A percentile compares a stretch with the other conserved stretches of the same genome.
These are phyloP conservation scores for Strix aluco DNA, from an alignment of 2,113 vertebrate species.

Conservation along the genomic window DNA sequence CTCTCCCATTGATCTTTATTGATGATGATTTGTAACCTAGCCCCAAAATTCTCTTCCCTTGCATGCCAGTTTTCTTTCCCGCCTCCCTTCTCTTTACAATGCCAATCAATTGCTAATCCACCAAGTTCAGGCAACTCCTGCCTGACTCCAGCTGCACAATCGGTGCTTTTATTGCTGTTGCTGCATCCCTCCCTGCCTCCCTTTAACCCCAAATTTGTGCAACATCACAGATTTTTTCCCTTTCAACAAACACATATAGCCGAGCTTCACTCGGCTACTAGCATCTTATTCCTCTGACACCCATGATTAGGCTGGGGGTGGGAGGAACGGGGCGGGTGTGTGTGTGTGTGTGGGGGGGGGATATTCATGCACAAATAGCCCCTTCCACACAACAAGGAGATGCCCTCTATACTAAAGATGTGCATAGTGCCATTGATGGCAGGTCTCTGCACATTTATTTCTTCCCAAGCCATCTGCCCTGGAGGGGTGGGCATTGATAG, in stretches of 20 bases:
- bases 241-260: neutral
- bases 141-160: conserved; percentile 30
- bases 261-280: neutral
- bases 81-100: neutral
- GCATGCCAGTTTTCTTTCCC: neutral
- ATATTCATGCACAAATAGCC: neutral
- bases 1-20: neutral
- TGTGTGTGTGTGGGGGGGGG: neutral
- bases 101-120: conserved; percentile 9
- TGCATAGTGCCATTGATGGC: neutral
- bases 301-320: neutral
- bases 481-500: neutral
- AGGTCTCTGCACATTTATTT: neutral
- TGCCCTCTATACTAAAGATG: neutral
- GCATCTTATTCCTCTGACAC: conserved; percentile 5
- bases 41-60: neutral
- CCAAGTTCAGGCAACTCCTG: conserved; percentile 61
- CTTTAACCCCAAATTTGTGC: neutral
- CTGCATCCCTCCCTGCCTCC: neutral
- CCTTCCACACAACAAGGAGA: neutral
- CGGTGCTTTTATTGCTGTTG: conserved; percentile 57
- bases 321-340: neutral
- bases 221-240: neutral
- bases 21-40: neutral
- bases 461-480: neutral